Percentiles rank a stretch among this genome's conserved stretches.
Conservation (phyloP, 2,797 vertebrate genomes). For the Sarcophilus harrisii region DNA sequence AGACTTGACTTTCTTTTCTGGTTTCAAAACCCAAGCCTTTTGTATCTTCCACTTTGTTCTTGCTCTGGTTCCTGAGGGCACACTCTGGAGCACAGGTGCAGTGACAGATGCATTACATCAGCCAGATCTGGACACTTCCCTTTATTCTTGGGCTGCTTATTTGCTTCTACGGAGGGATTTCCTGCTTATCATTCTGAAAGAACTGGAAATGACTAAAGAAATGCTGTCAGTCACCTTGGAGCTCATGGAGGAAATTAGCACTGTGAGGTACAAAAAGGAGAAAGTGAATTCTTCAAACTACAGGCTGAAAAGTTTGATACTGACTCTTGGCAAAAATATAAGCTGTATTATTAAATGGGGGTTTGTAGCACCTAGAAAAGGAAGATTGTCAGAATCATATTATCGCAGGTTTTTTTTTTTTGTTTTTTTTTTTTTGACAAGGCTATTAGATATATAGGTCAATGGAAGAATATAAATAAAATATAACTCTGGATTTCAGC, state of each 20-base stretch:
- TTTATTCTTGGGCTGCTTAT: background rate
- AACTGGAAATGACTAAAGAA: background rate
- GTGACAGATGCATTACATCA: background rate
- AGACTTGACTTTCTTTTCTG: background rate
- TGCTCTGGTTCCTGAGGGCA: background rate
- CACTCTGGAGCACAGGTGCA: background rate
- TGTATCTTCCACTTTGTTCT: background rate
- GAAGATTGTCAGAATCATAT: background rate
- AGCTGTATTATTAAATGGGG: background rate
- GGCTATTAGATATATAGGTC: background rate
- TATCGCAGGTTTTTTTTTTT: background rate
- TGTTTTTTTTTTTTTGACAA: background rate
- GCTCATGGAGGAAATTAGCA: background rate
- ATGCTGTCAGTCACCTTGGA: background rate
- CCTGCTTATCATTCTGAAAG: background rate
- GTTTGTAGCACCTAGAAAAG: background rate
- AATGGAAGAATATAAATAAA: background rate
- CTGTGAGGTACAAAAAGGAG: background rate
- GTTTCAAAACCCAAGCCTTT: background rate
- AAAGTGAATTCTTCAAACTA: background rate
- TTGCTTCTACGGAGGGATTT: background rate
- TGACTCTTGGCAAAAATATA: background rate
- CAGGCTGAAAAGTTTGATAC: background rate
- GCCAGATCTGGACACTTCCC: background rate
- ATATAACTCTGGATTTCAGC: background rate